These are phyloP conservation scores for Lasioglossum morio DNA, from an alignment of 2,888 invertebrate genomes.

Conservation along the genomic window DNA sequence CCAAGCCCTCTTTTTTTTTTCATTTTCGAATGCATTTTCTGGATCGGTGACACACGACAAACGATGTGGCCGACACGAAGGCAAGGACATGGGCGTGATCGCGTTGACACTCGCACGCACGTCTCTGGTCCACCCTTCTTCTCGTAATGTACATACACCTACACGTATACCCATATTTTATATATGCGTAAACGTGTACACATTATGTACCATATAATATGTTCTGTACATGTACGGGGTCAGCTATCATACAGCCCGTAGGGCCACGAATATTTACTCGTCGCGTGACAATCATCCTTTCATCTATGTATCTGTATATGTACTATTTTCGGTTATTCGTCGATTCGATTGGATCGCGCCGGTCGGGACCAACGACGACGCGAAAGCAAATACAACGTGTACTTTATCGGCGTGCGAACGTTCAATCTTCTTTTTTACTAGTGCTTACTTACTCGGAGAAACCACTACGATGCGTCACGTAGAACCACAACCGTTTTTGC, in stretches of 20 bases:
- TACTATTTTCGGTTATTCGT: not conserved
- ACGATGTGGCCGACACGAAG: not conserved
- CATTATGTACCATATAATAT: not conserved
- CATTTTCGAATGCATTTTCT: slow-evolving; percentile 11
- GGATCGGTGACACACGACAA: not conserved
- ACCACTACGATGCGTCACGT: slow-evolving; percentile 16
- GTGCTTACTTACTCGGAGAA: not conserved
- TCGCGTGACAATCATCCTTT: not conserved
- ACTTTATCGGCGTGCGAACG: not conserved
- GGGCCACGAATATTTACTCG: not conserved
- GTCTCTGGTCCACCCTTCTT: not conserved
- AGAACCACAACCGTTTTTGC: slow-evolving; percentile 14
- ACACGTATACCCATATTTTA: not conserved
- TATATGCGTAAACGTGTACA: not conserved
- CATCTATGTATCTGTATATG: not conserved
- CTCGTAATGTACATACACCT: not conserved
- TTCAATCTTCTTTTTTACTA: not conserved
- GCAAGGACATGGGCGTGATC: slow-evolving; percentile 20
- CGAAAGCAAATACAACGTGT: not conserved
- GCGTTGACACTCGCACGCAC: not conserved
- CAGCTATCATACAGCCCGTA: not conserved
- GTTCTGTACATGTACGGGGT: not conserved
- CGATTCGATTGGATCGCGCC: not conserved
- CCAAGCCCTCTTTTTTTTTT: slow-evolving; percentile 59
- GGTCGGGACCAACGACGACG: not conserved